Percentiles rank a stretch among this genome's conserved stretches.
Evolutionary conservation across 64 coral and sea anemone genomes (phyloP).

Genomic region (Actinia equina): DNA sequence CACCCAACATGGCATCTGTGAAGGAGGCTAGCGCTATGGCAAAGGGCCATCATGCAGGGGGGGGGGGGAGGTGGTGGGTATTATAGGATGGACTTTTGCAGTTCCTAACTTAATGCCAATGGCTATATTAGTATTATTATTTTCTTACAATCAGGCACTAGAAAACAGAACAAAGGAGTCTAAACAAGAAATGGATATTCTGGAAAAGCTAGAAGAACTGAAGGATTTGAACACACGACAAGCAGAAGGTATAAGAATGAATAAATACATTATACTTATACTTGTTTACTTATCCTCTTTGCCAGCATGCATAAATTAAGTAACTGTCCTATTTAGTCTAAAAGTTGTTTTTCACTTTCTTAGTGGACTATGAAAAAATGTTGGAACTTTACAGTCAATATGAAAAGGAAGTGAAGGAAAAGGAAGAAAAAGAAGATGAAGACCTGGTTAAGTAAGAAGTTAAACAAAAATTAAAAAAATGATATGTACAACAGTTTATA

Average conservation of each 20-base stretch:
- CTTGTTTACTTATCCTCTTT: too few species aligned
- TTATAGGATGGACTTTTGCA: too few species aligned
- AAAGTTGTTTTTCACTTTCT: not conserved
- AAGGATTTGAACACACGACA: constrained; percentile 93
- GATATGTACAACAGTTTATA: too few species aligned
- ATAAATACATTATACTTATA: too few species aligned
- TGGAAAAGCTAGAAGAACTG: constrained; percentile 95
- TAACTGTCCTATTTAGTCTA: too few species aligned
- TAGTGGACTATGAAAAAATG: constrained; percentile 83
- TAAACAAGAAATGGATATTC: constrained; percentile 99
- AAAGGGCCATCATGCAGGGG: too few species aligned
- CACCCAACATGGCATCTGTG: too few species aligned
- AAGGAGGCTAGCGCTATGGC: too few species aligned
- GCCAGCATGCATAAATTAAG: too few species aligned
- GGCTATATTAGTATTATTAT: too few species aligned
- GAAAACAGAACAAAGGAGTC: constrained; percentile 98
- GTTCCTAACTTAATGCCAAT: too few species aligned
- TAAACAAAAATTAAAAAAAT: not conserved
- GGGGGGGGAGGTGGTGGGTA: too few species aligned
- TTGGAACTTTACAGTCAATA: constrained; percentile 70
- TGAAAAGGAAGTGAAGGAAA: constrained; percentile 60
- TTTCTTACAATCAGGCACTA: constrained; percentile 58
- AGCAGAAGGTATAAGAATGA: constrained; percentile 54
- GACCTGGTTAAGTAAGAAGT: constrained; percentile 72
- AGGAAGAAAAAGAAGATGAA: constrained; percentile 91